A percentile compares a stretch with the other conserved stretches of the same genome.
phyloP scores from a whole-genome alignment of 2,113 vertebrate species.

The Chloroceryle aenea region DNA sequence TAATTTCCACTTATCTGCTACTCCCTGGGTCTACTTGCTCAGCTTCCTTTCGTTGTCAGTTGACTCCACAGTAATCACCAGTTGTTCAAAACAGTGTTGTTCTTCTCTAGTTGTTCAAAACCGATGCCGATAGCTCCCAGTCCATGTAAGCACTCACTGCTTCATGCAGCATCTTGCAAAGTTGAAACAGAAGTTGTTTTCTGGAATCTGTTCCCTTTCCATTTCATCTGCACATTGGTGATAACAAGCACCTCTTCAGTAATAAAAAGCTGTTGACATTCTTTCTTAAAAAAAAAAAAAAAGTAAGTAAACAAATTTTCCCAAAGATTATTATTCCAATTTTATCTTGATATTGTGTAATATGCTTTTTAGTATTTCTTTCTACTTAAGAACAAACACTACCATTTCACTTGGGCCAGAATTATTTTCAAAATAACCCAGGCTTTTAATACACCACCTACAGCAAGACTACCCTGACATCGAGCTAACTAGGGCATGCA shows the following conservation, averaged over 20 bases:
- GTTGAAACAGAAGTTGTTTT: slow-evolving; percentile 11
- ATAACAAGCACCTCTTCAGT: background rate
- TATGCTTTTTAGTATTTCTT: background rate
- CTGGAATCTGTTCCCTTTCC: slow-evolving; percentile 6
- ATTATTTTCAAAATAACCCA: background rate
- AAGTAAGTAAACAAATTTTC: background rate
- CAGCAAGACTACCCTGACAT: background rate
- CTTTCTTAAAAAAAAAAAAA: background rate
- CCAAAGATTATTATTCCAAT: background rate
- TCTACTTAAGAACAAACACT: background rate
- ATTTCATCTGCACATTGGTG: background rate
- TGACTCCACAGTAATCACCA: background rate
- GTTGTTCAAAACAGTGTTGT: background rate
- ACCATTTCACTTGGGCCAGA: background rate
- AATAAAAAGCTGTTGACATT: background rate
- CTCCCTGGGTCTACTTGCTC: background rate
- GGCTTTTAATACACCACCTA: background rate
- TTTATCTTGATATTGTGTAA: background rate
- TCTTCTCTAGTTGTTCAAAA: background rate
- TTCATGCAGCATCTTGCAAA: slow-evolving; percentile 18
- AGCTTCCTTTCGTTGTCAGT: background rate
- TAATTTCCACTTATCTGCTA: background rate
- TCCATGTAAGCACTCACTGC: slow-evolving; percentile 4
- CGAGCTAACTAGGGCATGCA: background rate
- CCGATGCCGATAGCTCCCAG: background rate